These are phyloP conservation scores for Astropecten irregularis DNA, from an alignment of 53 echinoderm and acorn worm species.

Conservation along the genomic window DNA sequence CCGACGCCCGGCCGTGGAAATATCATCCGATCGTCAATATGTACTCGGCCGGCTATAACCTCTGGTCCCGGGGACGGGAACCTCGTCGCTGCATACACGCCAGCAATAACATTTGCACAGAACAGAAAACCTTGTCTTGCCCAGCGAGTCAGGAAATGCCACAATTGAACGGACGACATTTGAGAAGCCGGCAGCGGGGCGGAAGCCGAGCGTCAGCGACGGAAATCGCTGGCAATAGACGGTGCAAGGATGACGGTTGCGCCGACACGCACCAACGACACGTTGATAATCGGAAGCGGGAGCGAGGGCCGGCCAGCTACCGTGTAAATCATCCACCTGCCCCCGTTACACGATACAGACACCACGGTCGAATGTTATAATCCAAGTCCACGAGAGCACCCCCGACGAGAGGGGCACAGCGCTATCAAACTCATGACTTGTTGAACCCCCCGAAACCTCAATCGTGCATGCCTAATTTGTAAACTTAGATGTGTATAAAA, in stretches of 20 bases:
- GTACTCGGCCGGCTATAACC: slow-evolving; percentile 48
- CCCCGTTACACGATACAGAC: slow-evolving; percentile 54
- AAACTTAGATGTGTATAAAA: slow-evolving; percentile 47
- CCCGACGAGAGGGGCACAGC: not conserved
- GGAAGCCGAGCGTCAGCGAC: slow-evolving; percentile 56
- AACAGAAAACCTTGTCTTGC: slow-evolving; percentile 31
- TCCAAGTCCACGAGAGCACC: not conserved
- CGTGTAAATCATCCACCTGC: slow-evolving; percentile 57
- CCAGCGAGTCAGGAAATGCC: slow-evolving; percentile 39
- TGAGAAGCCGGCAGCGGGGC: slow-evolving; percentile 43
- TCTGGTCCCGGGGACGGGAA: not conserved
- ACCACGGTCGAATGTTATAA: slow-evolving; percentile 26
- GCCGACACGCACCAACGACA: slow-evolving; percentile 47
- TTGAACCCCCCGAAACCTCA: slow-evolving; percentile 17
- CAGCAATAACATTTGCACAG: slow-evolving; percentile 61
- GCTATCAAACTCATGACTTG: slow-evolving; percentile 27
- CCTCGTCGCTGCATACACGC: not conserved
- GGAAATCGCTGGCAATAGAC: slow-evolving; percentile 48
- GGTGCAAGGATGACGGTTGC: slow-evolving; percentile 23
- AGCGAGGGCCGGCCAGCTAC: slow-evolving; percentile 56
- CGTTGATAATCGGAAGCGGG: slow-evolving; percentile 54
- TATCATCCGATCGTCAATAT: slow-evolving; percentile 61
- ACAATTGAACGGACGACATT: slow-evolving; percentile 58
- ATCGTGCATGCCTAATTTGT: slow-evolving; percentile 49
- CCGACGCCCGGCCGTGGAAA: slow-evolving; percentile 47